phyloP scores from a whole-genome alignment of 2,797 vertebrate genomes.

The Oophaga sylvatica region DNA sequence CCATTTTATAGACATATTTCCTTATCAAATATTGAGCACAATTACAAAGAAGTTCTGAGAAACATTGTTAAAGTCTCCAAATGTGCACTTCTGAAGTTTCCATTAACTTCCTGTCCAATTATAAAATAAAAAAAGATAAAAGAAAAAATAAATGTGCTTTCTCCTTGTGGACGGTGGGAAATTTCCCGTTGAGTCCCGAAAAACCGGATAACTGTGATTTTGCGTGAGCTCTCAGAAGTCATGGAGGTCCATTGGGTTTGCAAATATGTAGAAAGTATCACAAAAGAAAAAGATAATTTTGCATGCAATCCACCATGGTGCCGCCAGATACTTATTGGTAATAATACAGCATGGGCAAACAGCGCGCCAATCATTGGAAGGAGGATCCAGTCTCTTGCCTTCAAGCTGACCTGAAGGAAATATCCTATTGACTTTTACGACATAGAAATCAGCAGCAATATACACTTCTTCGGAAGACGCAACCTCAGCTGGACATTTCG shows the following conservation, averaged over 20 bases:
- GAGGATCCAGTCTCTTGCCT: background rate
- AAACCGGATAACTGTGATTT: no score
- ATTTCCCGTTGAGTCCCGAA: background rate
- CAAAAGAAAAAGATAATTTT: background rate
- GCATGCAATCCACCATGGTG: background rate
- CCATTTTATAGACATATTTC: slow-evolving; percentile 27
- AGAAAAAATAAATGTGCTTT: background rate
- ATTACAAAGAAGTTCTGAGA: slow-evolving; percentile 46
- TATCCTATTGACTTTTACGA: slow-evolving; percentile 11
- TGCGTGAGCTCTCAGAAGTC: background rate
- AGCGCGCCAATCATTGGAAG: background rate
- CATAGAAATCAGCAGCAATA: slow-evolving; percentile 34
- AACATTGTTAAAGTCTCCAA: slow-evolving; percentile 10
- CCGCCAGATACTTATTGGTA: background rate
- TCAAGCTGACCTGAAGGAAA: background rate
- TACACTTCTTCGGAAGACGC: slow-evolving; percentile 46
- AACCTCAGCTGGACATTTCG: slow-evolving; percentile 3
- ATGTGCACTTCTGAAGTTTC: slow-evolving; percentile 19
- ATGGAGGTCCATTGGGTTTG: background rate
- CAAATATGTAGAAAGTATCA: slow-evolving; percentile 6
- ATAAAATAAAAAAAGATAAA: background rate
- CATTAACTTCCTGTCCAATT: background rate
- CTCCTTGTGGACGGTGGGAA: background rate
- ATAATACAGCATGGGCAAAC: background rate
- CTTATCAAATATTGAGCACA: slow-evolving; percentile 50